These are phyloP conservation scores for Acholoe squamosa DNA, from an alignment of 2,888 invertebrate genomes.

Conservation along the genomic window DNA sequence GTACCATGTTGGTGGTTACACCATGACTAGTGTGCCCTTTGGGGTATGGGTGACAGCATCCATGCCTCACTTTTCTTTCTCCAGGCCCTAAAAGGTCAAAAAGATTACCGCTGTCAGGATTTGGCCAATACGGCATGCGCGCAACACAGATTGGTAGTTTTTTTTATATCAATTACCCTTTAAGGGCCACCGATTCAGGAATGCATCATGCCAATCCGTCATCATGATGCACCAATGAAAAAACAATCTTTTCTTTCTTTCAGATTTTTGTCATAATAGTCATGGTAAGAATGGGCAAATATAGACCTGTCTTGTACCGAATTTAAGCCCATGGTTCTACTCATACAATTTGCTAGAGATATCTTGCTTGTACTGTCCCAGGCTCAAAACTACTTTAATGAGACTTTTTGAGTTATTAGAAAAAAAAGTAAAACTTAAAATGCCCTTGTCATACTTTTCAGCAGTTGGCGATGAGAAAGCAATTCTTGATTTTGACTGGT, in stretches of 20 bases:
- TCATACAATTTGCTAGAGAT: too few relatives aligned
- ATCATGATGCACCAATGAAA: background rate
- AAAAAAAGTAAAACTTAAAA: too few relatives aligned
- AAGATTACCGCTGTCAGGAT: background rate
- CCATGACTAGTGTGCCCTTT: background rate
- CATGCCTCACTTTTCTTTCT: background rate
- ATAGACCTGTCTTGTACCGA: background rate
- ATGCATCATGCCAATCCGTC: too few relatives aligned
- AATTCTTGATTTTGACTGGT: too few relatives aligned
- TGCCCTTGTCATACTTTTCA: too few relatives aligned
- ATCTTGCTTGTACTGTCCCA: too few relatives aligned
- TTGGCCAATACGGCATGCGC: background rate
- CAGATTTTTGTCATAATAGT: too few relatives aligned
- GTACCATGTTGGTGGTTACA: too few relatives aligned
- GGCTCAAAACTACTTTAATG: too few relatives aligned
- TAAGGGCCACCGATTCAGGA: too few relatives aligned
- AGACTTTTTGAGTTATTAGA: too few relatives aligned
- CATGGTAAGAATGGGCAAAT: background rate
- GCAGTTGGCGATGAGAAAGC: too few relatives aligned
- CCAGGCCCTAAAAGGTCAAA: slow-evolving; percentile 25
- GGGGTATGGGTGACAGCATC: background rate
- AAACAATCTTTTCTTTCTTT: background rate
- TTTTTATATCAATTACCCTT: background rate
- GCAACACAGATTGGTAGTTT: background rate
- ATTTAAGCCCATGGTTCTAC: background rate